These are phyloP conservation scores for Incurvaria masculella DNA, from an alignment of 2,888 invertebrate species.

Conservation along the genomic window DNA sequence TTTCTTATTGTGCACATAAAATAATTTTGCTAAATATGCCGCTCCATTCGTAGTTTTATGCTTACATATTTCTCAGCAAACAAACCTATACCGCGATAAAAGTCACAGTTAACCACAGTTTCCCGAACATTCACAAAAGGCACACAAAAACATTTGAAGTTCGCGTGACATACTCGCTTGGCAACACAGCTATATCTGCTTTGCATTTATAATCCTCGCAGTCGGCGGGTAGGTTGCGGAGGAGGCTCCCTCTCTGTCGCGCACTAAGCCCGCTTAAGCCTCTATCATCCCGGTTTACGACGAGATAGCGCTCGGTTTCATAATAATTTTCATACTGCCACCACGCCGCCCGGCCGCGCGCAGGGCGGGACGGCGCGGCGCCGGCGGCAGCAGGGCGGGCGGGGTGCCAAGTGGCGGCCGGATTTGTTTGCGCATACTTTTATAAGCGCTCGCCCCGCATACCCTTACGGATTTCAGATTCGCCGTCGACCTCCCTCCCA, in stretches of 20 bases:
- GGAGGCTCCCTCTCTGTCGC: constrained; percentile 46
- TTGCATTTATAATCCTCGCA: not conserved
- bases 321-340: constrained; percentile 52
- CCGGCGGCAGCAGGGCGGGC: constrained; percentile 9
- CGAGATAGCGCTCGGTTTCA: constrained; percentile 32
- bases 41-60: too few relatives aligned
- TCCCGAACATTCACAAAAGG: too few relatives aligned
- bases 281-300: constrained; percentile 21
- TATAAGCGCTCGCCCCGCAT: constrained; percentile 34
- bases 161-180: too few relatives aligned
- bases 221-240: constrained; percentile 15
- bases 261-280: constrained; percentile 20
- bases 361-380: constrained; percentile 7
- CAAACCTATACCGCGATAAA: too few relatives aligned
- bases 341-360: too few relatives aligned
- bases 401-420: constrained; percentile 13
- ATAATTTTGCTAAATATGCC: constrained; percentile 41
- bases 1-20: constrained; percentile 55
- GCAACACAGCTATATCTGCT: not conserved
- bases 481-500: constrained; percentile 39
- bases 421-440: constrained; percentile 36
- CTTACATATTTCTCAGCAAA: too few relatives aligned
- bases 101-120: too few relatives aligned
- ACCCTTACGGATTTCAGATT: constrained; percentile 26
- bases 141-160: too few relatives aligned